Evolutionary conservation across 2,113 vertebrate species (phyloP), one percentile per base, ranked within the genome.

Genomic region (Pyxicephalus adspersus): DNA sequence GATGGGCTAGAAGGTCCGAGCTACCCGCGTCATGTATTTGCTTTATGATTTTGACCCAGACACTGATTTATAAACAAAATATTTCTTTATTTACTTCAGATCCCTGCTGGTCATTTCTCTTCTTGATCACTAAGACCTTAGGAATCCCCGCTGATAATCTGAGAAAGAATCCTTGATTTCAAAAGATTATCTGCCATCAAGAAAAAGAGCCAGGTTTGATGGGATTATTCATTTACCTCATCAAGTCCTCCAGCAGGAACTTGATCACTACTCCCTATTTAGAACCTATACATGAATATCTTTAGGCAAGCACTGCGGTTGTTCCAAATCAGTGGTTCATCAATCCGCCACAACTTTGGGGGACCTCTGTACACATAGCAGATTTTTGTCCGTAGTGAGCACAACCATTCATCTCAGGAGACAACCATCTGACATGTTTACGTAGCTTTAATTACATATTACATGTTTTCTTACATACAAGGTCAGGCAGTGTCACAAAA

Each of bases 151-250:
- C 0, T 1, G 89, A 84, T 86, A 85, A 64, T 84, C 90, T 87
- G 83, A 87, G 85, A 89, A 88, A 85, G 77, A 87, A 86, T 84
- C 83, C 87, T 78, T 89, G 89, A 89, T 90, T 90, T 90, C 84
- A 90, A 86, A n/a, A 86, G 85, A 88, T 90, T 90, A 91, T 91
- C 89, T 90, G 88, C 87, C 84, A 87, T 81, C 89, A 87, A 85
- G 83, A 90, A 89, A 91, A 90, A 84, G 81, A 84, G 84, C 65
- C 66, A 85, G 77, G 83, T 86, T 86, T 85, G 84, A 84, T 81
- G 0, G 0, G 55, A 85, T 89, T 84, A 64, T 22, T 74, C 61
- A 66, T 82, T 82, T 29, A 65, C 75, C 71, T 75, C 58, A 45
- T 66, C 51, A 61, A 65, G 34, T 29, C 80, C 71, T 28, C n/a